Evolutionary conservation across 2,888 invertebrate genomes (phyloP).

Genomic region (Conus canariensis): DNA sequence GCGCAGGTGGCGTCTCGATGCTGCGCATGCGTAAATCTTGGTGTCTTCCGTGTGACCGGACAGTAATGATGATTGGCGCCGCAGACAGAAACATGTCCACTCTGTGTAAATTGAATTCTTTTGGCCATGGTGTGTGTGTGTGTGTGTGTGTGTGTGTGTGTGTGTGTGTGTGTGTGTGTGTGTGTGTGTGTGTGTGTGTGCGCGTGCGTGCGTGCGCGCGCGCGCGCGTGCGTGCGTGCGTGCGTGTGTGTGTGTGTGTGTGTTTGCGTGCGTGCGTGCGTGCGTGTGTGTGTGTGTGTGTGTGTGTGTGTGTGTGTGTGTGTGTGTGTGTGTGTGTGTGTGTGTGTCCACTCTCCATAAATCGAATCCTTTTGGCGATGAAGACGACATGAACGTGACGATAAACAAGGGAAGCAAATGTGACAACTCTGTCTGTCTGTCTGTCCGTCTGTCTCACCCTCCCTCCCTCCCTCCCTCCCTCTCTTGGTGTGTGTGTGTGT

Average conservation of each 20-base stretch:
- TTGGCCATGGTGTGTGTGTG: background rate
- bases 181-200: conserved; percentile 5
- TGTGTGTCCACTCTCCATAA: background rate
- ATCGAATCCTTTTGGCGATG: too few relatives aligned
- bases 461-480: background rate
- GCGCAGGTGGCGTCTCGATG: too few relatives aligned
- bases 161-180: conserved; percentile 5
- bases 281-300: background rate
- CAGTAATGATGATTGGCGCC: too few relatives aligned
- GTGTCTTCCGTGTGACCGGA: too few relatives aligned
- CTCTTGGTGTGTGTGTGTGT: background rate
- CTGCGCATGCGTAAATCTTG: too few relatives aligned
- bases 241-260: conserved; percentile 3
- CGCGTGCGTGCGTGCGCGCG: background rate
- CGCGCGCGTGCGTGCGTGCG: too few relatives aligned
- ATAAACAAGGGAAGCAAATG: too few relatives aligned
- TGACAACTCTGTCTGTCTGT: too few relatives aligned
- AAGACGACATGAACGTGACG: too few relatives aligned
- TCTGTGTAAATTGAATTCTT: background rate
- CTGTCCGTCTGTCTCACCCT: background rate
- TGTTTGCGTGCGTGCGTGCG: background rate
- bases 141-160: background rate
- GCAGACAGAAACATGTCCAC: too few relatives aligned
- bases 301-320: background rate
- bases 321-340: background rate